Conservation (phyloP, 2,113 vertebrate species). For the Neotoma lepida region DNA sequence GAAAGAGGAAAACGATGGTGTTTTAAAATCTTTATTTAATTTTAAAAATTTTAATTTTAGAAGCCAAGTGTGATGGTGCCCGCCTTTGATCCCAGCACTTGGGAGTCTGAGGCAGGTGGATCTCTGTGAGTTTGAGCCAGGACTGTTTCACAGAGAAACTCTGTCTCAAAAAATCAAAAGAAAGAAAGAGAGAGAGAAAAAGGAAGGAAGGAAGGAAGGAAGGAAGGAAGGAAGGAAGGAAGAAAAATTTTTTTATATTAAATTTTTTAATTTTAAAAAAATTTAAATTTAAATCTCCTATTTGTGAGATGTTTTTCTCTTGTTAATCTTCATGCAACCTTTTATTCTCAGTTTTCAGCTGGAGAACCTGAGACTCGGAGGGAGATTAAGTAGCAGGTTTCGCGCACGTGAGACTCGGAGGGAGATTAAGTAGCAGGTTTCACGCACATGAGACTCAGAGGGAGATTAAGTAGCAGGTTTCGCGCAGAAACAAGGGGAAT, state of each 20-base stretch:
- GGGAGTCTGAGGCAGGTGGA: neutral
- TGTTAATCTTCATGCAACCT: neutral
- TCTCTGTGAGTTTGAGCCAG: neutral
- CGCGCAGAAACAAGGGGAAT: neutral
- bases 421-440: neutral
- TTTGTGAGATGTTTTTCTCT: neutral
- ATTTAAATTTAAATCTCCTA: neutral
- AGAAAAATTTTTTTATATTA: neutral
- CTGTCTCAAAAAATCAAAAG: neutral
- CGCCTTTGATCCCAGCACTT: neutral
- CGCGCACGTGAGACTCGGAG: too few relatives aligned
- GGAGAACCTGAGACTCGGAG: neutral
- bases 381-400: neutral
- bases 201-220: rapidly evolving
- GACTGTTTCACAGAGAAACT: neutral
- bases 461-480: neutral
- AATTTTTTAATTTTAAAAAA: neutral
- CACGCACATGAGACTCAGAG: too few relatives aligned
- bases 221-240: rapidly evolving
- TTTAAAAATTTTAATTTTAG: neutral
- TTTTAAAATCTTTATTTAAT: neutral
- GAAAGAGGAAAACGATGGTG: neutral
- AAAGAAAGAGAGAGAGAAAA: too few relatives aligned
- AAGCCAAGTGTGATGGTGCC: neutral
- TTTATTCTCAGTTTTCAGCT: neutral